phyloP scores from a whole-genome alignment of 2,113 vertebrate genomes.

The Suncus etruscus region DNA sequence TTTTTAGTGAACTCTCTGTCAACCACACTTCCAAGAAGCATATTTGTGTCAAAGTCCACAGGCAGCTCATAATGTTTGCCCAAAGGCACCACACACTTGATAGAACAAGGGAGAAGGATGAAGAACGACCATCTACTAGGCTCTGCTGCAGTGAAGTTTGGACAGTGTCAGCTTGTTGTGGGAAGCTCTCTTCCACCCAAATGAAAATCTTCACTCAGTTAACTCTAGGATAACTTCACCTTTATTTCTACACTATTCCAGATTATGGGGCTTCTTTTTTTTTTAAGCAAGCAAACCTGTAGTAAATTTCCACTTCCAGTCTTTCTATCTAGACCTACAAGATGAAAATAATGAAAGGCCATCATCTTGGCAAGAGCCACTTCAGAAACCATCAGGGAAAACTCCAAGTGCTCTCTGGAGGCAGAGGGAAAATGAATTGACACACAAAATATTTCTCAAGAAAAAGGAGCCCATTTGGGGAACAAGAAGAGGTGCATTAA shows the following conservation, averaged over 20 bases:
- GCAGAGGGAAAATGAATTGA: neutral
- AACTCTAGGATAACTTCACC: neutral
- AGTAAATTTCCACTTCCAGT: neutral
- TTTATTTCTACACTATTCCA: neutral
- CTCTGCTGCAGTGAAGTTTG: neutral
- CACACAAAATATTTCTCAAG: neutral
- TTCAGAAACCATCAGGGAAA: conserved; percentile 21
- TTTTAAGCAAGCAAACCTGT: neutral
- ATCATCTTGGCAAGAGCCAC: neutral
- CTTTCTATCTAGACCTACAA: neutral
- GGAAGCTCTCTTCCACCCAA: neutral
- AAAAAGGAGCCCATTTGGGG: neutral
- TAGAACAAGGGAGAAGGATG: neutral
- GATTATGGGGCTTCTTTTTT: neutral
- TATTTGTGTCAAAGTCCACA: neutral
- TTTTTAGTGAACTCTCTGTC: neutral
- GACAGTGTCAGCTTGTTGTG: neutral
- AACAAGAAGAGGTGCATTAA: neutral
- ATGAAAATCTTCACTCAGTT: conserved; percentile 29
- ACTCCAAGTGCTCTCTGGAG: neutral
- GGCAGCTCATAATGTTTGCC: neutral
- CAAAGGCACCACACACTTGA: neutral
- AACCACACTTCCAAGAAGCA: neutral
- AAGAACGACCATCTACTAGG: neutral
- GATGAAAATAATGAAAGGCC: neutral